Percentiles rank a stretch among this genome's conserved stretches.
These are phyloP conservation scores for Oxyruncus cristatus DNA, from an alignment of 2,113 vertebrate genomes.

Conservation along the genomic window DNA sequence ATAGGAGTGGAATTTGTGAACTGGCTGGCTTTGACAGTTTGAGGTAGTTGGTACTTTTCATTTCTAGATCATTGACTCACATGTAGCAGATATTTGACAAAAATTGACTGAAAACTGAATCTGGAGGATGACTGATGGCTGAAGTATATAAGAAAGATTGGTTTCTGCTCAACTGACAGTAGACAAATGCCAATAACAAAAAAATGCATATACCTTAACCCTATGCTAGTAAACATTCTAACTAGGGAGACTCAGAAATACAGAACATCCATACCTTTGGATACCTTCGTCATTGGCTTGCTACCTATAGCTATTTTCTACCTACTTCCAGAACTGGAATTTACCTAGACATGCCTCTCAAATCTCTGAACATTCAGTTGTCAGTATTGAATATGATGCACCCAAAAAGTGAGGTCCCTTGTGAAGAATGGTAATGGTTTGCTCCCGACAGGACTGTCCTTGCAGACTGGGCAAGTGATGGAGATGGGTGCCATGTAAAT, in stretches of 20 bases:
- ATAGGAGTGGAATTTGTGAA: not conserved
- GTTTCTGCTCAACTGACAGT: not conserved
- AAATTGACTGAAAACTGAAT: constrained; percentile 28
- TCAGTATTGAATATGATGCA: not conserved
- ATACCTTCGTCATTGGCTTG: not conserved
- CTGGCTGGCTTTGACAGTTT: constrained; percentile 8
- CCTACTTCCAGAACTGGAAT: not conserved
- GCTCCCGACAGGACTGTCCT: not conserved
- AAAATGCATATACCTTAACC: not conserved
- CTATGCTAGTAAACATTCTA: not conserved
- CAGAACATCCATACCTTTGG: not conserved
- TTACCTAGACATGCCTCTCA: not conserved
- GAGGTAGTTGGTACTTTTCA: constrained; percentile 14
- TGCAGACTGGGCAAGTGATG: not conserved
- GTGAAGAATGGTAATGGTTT: not conserved
- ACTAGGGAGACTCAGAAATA: not conserved
- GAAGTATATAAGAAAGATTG: not conserved
- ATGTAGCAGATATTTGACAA: not conserved
- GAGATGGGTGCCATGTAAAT: not conserved
- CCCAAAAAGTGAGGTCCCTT: not conserved
- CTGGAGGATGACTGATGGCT: constrained; percentile 1
- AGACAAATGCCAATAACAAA: not conserved
- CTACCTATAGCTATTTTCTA: not conserved
- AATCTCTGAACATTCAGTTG: not conserved
- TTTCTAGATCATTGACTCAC: constrained; percentile 30